A percentile compares a stretch with the other conserved stretches of the same genome.
Evolutionary conservation across 2,113 vertebrate species (phyloP).

Genomic region (Cepphus grylle): DNA sequence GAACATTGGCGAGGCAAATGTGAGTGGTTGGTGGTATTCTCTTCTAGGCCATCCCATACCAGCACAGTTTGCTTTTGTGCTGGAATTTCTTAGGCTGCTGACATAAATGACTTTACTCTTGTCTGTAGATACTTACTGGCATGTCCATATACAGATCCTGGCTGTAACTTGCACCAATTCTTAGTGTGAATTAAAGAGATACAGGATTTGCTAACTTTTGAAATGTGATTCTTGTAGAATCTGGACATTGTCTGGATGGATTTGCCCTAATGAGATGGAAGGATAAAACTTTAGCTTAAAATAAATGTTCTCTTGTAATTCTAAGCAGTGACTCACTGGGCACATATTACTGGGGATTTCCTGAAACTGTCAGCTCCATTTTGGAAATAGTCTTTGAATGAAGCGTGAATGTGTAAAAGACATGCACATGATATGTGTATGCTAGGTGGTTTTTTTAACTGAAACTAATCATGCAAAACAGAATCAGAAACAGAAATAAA

Average conservation of each 20-base stretch:
- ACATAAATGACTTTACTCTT: neutral
- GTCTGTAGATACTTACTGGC: neutral
- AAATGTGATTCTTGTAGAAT: neutral
- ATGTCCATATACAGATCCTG: neutral
- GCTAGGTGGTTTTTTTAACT: neutral
- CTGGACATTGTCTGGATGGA: neutral
- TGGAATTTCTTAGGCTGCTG: neutral
- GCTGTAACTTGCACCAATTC: neutral
- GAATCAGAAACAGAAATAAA: neutral
- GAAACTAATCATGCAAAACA: neutral
- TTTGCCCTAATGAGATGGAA: neutral
- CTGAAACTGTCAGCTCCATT: neutral
- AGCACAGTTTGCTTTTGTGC: neutral
- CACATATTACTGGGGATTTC: constrained; percentile 1
- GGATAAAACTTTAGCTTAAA: neutral
- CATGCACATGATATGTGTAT: neutral
- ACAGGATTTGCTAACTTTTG: neutral
- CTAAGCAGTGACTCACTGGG: constrained; percentile 20
- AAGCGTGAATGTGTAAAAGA: neutral
- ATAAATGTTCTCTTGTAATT: neutral
- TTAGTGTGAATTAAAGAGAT: neutral
- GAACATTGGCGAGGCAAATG: neutral
- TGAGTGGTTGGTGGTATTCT: neutral
- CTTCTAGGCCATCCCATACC: neutral
- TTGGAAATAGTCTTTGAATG: neutral